A percentile compares a stretch with the other conserved stretches of the same genome.
phyloP scores from a whole-genome alignment of 1,140 invertebrate genomes.

The Panulirus ornatus region DNA sequence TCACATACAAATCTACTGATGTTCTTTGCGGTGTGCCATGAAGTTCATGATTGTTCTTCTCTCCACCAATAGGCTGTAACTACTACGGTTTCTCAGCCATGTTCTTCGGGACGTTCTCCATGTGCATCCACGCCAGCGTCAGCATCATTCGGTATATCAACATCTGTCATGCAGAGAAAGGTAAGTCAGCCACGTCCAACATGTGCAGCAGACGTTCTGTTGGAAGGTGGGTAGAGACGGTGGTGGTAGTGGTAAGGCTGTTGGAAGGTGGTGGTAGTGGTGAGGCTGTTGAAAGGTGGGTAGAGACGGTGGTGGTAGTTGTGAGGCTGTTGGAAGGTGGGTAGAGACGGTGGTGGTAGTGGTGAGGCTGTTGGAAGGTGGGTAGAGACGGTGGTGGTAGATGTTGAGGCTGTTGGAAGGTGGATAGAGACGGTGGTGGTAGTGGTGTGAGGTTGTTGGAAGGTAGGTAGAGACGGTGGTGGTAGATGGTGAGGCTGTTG shows the following conservation, averaged over 20 bases:
- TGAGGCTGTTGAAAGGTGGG: no score
- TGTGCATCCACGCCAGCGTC: constrained; percentile 67
- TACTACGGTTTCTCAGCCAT: constrained; percentile 66
- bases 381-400: not conserved
- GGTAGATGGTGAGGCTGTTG: not conserved
- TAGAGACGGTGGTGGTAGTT: no score
- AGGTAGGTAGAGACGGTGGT: not conserved
- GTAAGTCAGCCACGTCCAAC: constrained; percentile 10
- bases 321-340: not conserved
- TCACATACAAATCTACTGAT: no score
- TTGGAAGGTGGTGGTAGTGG: no score
- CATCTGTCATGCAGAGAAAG: constrained; percentile 62
- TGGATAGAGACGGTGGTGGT: not conserved
- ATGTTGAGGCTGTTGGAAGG: not conserved
- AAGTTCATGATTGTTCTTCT: not conserved
- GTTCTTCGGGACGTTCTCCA: constrained; percentile 68
- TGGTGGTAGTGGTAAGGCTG: not conserved
- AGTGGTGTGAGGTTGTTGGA: not conserved
- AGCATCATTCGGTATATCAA: constrained; percentile 64
- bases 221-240: not conserved
- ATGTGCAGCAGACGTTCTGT: not conserved
- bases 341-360: not conserved
- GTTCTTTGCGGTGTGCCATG: no score
- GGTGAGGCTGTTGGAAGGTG: not conserved
- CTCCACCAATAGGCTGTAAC: constrained; percentile 38